Evolutionary conservation across 2,797 vertebrate species (phyloP), one percentile per base, ranked within the genome.

Genomic region (Pelochelys cantorii): DNA sequence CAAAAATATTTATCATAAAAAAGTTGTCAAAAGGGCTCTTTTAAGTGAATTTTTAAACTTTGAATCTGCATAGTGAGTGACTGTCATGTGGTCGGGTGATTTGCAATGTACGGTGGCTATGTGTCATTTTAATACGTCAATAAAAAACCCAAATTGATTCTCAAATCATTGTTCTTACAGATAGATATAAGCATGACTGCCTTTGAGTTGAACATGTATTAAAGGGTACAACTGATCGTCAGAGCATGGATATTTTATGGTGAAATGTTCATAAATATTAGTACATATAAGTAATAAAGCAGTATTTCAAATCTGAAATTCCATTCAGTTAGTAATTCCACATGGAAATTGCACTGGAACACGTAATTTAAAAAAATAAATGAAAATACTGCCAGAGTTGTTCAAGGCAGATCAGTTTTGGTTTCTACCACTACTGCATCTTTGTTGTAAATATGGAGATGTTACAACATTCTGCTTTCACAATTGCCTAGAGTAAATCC

Each of bases 301-400:
- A 81, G 65, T 79, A 88, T 80, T 10, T 89, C 79, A 94, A 83
- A 65, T 59, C 9, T 82, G 27, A 95, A 93, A 96, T 88, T 86
- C 13, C 5, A 86, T 52, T 0, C 52, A 93, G 12, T 22, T 25
- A 37, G 56, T 86, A 75, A 62, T 55, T 96, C 53, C 53, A 90
- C 11, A 53, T 80, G 8, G 52, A 82, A 83, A 71, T 86, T 91
- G 75, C 4, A 74, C n/a, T 92, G 31, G 80, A 92, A 94, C 23
- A 2, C 0, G 31, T 87, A 59, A 89, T 11, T 29, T 74, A 78
- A 27, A 60, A 89, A 27, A 2, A 3, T 34, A 71, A 37, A 15
- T 3, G 6, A 15, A 12, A 62, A 87, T 13, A 3, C 11, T n/a
- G 18, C 52, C 60, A 7, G 87, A 80, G 10, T 4, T 85, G 56